These are phyloP conservation scores for Gallinago jamesoni DNA, from an alignment of 2,113 vertebrate species.

Conservation along the genomic window DNA sequence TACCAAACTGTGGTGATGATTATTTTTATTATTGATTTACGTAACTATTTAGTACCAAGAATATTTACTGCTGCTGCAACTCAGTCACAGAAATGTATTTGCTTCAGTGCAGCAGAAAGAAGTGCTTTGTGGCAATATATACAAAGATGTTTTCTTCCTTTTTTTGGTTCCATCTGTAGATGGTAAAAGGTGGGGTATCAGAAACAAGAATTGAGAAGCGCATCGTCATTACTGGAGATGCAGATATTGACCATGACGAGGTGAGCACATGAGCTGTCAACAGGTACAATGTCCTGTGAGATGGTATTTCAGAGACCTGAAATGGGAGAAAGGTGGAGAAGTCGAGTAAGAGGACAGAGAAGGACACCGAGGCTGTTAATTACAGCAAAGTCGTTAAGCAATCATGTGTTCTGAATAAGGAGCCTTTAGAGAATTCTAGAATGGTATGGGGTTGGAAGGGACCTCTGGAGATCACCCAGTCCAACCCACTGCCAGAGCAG, in stretches of 20 bases:
- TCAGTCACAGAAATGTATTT: neutral
- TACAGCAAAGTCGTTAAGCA: neutral
- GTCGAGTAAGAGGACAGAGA: neutral
- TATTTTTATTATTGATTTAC: neutral
- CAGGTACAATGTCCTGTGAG: neutral
- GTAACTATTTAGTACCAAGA: neutral
- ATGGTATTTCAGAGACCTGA: neutral
- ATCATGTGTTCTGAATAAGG: neutral
- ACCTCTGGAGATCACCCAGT: too few species aligned
- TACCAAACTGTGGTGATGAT: neutral
- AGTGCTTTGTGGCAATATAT: neutral
- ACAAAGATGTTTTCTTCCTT: neutral
- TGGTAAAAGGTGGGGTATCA: conserved; percentile 92
- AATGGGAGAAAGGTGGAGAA: neutral
- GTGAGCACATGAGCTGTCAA: conserved; percentile 68
- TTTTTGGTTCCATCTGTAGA: conserved; percentile 68
- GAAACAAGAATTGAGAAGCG: conserved; percentile 99
- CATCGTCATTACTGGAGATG: conserved; percentile 97
- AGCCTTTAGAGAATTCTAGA: neutral
- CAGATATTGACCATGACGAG: conserved; percentile 97
- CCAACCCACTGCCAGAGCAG: too few species aligned
- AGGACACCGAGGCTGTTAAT: neutral
- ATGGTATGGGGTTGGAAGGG: too few species aligned
- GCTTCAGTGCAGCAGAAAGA: neutral
- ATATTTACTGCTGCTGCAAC: neutral